Conservation (phyloP, 2,888 invertebrate genomes). For the Elmis aenea region DNA sequence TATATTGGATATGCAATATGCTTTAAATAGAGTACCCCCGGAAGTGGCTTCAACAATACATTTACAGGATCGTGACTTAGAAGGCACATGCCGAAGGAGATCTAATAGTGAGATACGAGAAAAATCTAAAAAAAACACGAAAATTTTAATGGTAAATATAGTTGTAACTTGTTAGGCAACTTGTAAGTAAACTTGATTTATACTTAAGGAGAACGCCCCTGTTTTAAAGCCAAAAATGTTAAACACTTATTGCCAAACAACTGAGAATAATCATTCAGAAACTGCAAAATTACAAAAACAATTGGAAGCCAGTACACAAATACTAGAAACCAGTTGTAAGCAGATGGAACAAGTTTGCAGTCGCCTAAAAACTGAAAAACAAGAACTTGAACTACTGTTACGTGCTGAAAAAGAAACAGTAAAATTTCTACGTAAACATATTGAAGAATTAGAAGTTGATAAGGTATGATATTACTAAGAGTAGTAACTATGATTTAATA, state of each 20-base stretch:
- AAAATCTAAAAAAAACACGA: conserved; percentile 1
- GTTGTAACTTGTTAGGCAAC: no score
- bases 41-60: conserved; percentile 38
- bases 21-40: conserved; percentile 41
- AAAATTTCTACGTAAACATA: conserved; percentile 31
- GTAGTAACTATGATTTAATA: no score
- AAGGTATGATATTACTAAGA: conserved; percentile 22
- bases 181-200: no score
- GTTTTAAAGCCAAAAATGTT: not conserved
- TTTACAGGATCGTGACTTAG: conserved; percentile 14
- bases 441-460: conserved; percentile 36
- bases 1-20: conserved; percentile 40
- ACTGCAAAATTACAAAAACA: conserved; percentile 37
- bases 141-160: no score
- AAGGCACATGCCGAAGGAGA: conserved; percentile 10
- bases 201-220: no score
- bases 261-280: conserved; percentile 30
- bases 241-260: no score
- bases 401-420: conserved; percentile 33
- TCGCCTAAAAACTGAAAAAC: conserved; percentile 40
- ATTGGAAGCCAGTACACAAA: conserved; percentile 40
- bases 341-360: conserved; percentile 41
- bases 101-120: conserved; percentile 5
- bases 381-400: conserved; percentile 35
- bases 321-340: conserved; percentile 40